Evolutionary conservation across 2,113 vertebrate species (phyloP).

Genomic region (Gallinago jamesoni): DNA sequence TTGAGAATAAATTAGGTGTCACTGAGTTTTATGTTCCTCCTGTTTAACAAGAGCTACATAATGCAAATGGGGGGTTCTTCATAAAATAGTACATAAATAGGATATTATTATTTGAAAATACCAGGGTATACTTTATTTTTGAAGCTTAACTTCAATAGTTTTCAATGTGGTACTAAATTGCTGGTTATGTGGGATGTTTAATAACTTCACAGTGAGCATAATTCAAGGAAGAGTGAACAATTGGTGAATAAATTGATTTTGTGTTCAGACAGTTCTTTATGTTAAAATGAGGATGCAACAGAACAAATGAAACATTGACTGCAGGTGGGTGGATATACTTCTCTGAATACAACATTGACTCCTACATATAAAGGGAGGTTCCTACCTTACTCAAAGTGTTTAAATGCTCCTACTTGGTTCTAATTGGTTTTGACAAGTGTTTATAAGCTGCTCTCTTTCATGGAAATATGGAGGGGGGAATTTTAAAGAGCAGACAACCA

Average conservation of each 20-base stretch:
- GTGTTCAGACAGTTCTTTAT: not conserved
- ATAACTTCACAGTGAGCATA: not conserved
- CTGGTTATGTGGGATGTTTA: not conserved
- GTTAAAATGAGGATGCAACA: not conserved
- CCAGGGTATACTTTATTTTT: not conserved
- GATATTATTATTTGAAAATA: not conserved
- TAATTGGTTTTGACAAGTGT: slow-evolving; percentile 39
- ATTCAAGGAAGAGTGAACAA: not conserved
- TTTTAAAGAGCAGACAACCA: slow-evolving; percentile 46
- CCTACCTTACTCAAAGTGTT: not conserved
- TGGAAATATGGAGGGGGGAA: not conserved
- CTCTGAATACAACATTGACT: not conserved
- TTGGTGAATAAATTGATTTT: not conserved
- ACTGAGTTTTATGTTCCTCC: not conserved
- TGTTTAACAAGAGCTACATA: not conserved
- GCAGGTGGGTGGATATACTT: not conserved
- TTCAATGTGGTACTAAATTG: not conserved
- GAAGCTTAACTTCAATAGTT: not conserved
- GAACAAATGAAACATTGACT: not conserved
- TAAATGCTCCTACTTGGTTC: not conserved
- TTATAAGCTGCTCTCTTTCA: not conserved
- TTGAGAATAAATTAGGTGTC: not conserved
- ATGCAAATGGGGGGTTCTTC: not conserved
- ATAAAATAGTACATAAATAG: not conserved
- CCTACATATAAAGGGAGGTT: not conserved